phyloP scores from a whole-genome alignment of 1,140 invertebrate genomes.

The Drosophila burlai region DNA sequence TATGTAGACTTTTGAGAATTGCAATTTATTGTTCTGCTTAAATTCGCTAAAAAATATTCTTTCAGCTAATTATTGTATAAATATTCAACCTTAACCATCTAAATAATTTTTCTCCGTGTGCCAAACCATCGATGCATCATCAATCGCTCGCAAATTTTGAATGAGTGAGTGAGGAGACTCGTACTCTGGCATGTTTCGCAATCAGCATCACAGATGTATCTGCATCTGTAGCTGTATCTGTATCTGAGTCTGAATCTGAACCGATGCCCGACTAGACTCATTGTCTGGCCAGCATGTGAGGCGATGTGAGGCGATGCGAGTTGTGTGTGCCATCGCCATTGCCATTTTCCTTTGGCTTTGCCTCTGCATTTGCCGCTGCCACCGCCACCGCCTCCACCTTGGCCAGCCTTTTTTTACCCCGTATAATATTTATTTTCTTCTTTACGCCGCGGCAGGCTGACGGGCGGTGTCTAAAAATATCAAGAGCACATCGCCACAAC shows the following conservation, averaged over 20 bases:
- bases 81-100: not conserved
- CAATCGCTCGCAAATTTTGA: constrained; percentile 41
- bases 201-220: constrained; percentile 26
- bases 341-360: constrained; percentile 64
- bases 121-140: constrained; percentile 44
- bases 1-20: no score
- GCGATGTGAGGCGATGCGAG: constrained; percentile 54
- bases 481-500: constrained; percentile 28
- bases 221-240: constrained; percentile 19
- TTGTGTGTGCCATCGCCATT: constrained; percentile 48
- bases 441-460: constrained; percentile 33
- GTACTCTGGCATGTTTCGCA: constrained; percentile 30
- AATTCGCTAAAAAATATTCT: not conserved
- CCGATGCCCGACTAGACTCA: constrained; percentile 68
- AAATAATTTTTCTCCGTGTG: constrained; percentile 3
- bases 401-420: constrained; percentile 9
- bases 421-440: constrained; percentile 17
- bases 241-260: constrained; percentile 33
- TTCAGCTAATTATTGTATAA: not conserved
- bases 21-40: no score
- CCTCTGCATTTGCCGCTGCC: not conserved
- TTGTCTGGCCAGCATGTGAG: constrained; percentile 67
- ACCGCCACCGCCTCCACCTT: constrained; percentile 11
- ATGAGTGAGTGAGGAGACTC: constrained; percentile 25
- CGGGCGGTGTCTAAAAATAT: constrained; percentile 69